Percentiles rank a stretch among this genome's conserved stretches.
These are phyloP conservation scores for Bujurquina vittata DNA, from an alignment of 2,113 vertebrate species.

Conservation along the genomic window DNA sequence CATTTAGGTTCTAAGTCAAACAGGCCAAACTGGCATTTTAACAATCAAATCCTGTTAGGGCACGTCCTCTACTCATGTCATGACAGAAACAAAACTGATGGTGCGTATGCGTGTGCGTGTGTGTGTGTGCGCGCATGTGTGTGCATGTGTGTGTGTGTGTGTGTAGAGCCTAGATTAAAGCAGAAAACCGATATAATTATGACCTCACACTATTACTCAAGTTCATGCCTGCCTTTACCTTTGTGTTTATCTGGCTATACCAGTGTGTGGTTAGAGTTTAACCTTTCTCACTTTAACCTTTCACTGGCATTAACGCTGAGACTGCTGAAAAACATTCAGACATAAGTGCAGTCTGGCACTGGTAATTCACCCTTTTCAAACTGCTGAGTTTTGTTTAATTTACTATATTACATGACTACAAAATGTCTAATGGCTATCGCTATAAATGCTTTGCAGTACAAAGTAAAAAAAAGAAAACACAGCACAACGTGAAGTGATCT, in stretches of 20 bases:
- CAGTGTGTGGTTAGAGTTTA: conserved; percentile 4
- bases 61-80: conserved; percentile 5
- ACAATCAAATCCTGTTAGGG: conserved; percentile 36
- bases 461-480: neutral
- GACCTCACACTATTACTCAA: neutral
- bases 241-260: neutral
- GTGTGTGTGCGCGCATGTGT: neutral
- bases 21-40: conserved; percentile 35
- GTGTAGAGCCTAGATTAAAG: neutral
- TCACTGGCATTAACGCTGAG: neutral
- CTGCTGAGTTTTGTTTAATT: neutral
- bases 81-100: neutral
- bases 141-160: neutral
- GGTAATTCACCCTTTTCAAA: neutral
- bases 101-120: neutral
- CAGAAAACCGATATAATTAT: neutral
- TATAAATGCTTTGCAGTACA: neutral
- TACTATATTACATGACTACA: neutral
- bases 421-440: neutral
- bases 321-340: neutral
- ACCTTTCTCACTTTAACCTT: neutral
- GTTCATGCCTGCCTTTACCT: neutral
- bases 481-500: no score
- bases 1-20: conserved; percentile 1
- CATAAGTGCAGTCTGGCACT: neutral